phyloP scores from a whole-genome alignment of 2,797 vertebrate genomes.

The Scyliorhinus canicula region DNA sequence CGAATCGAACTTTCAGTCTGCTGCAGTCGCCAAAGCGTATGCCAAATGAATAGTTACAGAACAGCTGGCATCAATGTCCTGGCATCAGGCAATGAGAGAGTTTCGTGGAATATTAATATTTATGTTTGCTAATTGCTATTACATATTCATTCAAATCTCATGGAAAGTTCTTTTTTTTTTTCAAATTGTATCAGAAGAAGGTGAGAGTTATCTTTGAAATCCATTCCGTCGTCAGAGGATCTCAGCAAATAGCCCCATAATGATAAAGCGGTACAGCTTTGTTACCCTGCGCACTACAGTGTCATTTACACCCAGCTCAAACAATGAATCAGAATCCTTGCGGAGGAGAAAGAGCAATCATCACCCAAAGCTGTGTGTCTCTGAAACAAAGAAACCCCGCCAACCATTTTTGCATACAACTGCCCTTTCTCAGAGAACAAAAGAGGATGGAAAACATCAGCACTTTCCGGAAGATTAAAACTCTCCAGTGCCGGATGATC shows the following conservation, averaged over 20 bases:
- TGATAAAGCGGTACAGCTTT: background rate
- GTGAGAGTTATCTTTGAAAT: constrained; percentile 17
- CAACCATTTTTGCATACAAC: constrained; percentile 4
- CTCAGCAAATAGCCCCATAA: background rate
- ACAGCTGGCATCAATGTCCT: background rate
- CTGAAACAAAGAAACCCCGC: background rate
- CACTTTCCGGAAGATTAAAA: constrained; percentile 26
- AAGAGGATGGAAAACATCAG: constrained; percentile 11
- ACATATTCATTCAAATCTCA: background rate
- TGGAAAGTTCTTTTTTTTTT: background rate
- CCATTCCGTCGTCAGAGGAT: background rate
- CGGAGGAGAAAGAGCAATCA: background rate
- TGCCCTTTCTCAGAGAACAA: constrained; percentile 36
- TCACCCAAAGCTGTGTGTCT: constrained; percentile 15
- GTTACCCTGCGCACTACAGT: background rate
- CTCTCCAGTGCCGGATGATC: constrained; percentile 9
- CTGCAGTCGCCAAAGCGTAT: background rate
- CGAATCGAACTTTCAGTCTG: background rate
- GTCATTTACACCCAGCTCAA: constrained; percentile 25
- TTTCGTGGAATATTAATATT: constrained; percentile 22
- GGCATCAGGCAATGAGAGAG: background rate
- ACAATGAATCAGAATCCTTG: constrained; percentile 24
- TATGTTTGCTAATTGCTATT: constrained; percentile 29
- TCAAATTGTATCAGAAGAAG: background rate
- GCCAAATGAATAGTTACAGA: background rate